Conservation (phyloP, 2,888 invertebrate species). For the Eupithecia subfuscata region DNA sequence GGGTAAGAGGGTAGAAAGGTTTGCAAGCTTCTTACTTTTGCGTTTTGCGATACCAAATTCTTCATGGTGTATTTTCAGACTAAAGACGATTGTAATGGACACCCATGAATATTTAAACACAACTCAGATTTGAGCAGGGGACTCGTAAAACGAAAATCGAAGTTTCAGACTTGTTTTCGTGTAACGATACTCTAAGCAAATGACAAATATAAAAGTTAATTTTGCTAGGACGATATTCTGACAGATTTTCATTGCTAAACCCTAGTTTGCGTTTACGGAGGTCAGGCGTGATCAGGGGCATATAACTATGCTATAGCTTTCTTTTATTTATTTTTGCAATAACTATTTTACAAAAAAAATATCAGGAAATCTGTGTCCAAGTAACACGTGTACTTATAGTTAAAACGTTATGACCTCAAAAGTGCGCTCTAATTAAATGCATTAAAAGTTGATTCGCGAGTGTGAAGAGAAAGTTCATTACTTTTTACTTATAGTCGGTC, state of each 20-base stretch:
- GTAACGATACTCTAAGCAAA: too few relatives aligned
- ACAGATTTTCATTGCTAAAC: neutral
- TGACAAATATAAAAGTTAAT: too few relatives aligned
- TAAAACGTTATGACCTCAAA: neutral
- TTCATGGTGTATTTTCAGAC: neutral
- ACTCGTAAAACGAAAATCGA: too few relatives aligned
- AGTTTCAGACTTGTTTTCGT: too few relatives aligned
- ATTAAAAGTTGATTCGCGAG: neutral
- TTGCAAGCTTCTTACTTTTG: neutral
- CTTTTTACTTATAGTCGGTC: neutral
- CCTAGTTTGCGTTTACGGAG: neutral
- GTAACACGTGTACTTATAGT: neutral
- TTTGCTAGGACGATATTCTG: too few relatives aligned
- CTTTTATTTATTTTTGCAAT: neutral
- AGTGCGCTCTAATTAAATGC: slow-evolving; percentile 3
- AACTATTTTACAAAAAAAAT: neutral
- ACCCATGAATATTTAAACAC: neutral
- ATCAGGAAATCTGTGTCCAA: neutral
- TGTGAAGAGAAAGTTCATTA: neutral
- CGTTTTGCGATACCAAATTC: neutral
- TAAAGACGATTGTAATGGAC: too few relatives aligned
- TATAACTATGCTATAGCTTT: too few relatives aligned
- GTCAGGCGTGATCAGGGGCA: neutral
- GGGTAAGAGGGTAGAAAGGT: too few relatives aligned
- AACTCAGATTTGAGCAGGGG: neutral